Percentiles rank a stretch among this genome's conserved stretches.
Evolutionary conservation across 2,888 invertebrate species (phyloP).

Genomic region (Monoplex corrugatus): DNA sequence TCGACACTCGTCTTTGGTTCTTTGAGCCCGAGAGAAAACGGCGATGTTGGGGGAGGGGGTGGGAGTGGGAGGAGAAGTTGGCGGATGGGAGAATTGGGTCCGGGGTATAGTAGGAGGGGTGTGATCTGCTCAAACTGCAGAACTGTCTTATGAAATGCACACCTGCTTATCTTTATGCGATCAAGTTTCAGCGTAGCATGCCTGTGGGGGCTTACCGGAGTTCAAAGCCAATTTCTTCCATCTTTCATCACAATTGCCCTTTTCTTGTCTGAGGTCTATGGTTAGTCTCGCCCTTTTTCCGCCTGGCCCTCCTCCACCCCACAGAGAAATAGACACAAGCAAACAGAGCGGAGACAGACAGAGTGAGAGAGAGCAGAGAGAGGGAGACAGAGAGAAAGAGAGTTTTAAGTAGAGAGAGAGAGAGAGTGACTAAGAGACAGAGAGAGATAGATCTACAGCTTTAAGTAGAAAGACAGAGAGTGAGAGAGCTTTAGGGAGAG

Average conservation of each 20-base stretch:
- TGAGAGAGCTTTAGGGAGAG: neutral
- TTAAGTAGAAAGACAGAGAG: neutral
- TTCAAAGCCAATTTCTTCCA: neutral
- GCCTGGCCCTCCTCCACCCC: neutral
- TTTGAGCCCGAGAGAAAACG: no score
- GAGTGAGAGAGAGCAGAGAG: neutral
- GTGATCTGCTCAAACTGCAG: no score
- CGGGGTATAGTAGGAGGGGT: neutral
- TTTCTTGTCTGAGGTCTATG: neutral
- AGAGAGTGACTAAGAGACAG: neutral
- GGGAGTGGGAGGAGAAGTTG: neutral
- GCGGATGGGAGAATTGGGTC: neutral
- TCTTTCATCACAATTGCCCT: neutral
- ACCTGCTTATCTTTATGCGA: constrained; percentile 8
- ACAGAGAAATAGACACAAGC: neutral
- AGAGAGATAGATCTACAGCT: no score
- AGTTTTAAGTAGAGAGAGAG: neutral
- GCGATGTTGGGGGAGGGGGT: neutral
- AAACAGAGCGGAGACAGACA: no score
- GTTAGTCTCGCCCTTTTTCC: neutral
- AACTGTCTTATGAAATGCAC: neutral
- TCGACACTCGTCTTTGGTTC: no score
- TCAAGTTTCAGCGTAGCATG: neutral
- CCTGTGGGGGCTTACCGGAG: neutral
- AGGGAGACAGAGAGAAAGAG: no score